phyloP scores from a whole-genome alignment of 2,888 invertebrate species.

The Agrochola litura region DNA sequence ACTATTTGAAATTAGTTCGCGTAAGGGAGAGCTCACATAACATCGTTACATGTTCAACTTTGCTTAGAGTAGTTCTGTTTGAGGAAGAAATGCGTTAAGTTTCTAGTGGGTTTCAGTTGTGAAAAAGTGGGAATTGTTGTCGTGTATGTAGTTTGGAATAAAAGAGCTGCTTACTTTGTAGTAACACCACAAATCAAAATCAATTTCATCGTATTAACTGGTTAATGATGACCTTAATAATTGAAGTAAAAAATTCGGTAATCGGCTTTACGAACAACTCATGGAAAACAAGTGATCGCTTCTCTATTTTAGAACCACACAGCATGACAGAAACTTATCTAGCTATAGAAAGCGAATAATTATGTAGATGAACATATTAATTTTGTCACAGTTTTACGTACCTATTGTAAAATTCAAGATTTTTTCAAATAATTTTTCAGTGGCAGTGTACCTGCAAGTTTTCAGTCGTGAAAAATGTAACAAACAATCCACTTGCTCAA shows the following conservation, averaged over 20 bases:
- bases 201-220: not conserved
- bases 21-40: slow-evolving; percentile 61
- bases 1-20: slow-evolving; percentile 67
- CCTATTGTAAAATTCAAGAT: not conserved
- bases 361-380: not conserved
- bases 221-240: not conserved
- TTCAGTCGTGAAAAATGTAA: not conserved
- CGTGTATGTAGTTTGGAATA: not conserved
- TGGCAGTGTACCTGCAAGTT: not conserved
- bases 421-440: not conserved
- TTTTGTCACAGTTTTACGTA: not conserved
- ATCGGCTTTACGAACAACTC: too few relatives aligned
- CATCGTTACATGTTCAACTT: slow-evolving; percentile 44
- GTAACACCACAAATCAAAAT: not conserved
- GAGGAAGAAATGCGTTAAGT: not conserved
- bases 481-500: not conserved
- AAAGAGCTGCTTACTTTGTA: not conserved
- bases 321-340: not conserved
- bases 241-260: not conserved
- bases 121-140: not conserved
- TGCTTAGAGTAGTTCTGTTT: slow-evolving; percentile 19
- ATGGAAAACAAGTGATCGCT: not conserved
- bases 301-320: not conserved
- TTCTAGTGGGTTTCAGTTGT: not conserved
- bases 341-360: not conserved